These are phyloP conservation scores for Thereva unica DNA, from an alignment of 2,888 invertebrate species.

Conservation along the genomic window DNA sequence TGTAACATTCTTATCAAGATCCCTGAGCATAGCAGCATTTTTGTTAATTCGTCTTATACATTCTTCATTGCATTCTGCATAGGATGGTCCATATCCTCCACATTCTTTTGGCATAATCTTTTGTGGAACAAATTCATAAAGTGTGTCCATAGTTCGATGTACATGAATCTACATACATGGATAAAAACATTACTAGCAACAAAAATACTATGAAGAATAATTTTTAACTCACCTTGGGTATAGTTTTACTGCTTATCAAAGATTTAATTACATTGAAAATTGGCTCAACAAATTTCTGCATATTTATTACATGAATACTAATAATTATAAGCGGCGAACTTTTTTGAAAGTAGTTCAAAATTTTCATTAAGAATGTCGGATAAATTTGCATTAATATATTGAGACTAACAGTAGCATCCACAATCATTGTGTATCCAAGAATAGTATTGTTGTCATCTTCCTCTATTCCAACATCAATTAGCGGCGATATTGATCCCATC, in stretches of 20 bases:
- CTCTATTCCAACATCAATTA: slow-evolving; percentile 63
- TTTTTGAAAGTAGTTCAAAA: slow-evolving; percentile 62
- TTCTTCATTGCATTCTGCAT: too few species aligned
- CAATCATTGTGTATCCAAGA: slow-evolving; percentile 60
- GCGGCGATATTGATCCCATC: slow-evolving; percentile 61
- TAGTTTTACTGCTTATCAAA: slow-evolving; percentile 66
- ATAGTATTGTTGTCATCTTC: slow-evolving; percentile 66
- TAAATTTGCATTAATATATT: slow-evolving; percentile 58
- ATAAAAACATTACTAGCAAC: slow-evolving; percentile 23
- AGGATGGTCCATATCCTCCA: slow-evolving; percentile 61
- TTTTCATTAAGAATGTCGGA: slow-evolving; percentile 64
- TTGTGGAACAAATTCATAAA: slow-evolving; percentile 64
- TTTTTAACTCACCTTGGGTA: slow-evolving; percentile 59
- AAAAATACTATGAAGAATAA: too few species aligned
- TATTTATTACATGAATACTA: slow-evolving; percentile 64
- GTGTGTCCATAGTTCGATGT: slow-evolving; percentile 62
- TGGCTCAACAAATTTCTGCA: slow-evolving; percentile 63
- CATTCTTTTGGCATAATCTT: slow-evolving; percentile 67
- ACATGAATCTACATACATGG: slow-evolving; percentile 63
- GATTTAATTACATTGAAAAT: slow-evolving; percentile 63
- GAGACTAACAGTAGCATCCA: slow-evolving; percentile 60
- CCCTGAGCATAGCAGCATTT: too few species aligned
- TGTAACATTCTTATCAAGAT: too few species aligned
- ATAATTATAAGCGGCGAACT: slow-evolving; percentile 65
- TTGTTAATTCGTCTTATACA: too few species aligned